Conservation (phyloP, 2,888 invertebrate genomes). For the Abrostola tripartita region DNA sequence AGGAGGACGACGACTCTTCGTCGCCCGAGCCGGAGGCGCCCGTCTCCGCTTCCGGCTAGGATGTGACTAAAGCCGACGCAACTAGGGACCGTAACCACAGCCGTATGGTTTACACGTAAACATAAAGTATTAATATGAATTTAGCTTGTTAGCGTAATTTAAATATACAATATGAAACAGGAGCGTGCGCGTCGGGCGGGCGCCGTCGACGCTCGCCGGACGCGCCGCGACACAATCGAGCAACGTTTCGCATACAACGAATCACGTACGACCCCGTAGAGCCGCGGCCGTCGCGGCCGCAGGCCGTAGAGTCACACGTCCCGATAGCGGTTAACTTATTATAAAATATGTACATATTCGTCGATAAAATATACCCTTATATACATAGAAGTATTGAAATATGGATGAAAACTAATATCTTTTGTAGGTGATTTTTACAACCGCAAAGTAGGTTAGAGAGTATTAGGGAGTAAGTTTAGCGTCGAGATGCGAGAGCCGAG, state of each 20-base stretch:
- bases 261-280: slow-evolving; percentile 86
- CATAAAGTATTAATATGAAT: slow-evolving; percentile 87
- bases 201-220: slow-evolving; percentile 66
- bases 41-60: slow-evolving; percentile 67
- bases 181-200: slow-evolving; percentile 66
- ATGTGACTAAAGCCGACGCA: slow-evolving; percentile 63
- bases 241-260: slow-evolving; percentile 89
- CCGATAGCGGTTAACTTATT: slow-evolving; percentile 78
- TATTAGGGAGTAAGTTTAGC: slow-evolving; percentile 82
- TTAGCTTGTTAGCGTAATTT: slow-evolving; percentile 84
- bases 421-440: slow-evolving; percentile 89
- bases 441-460: slow-evolving; percentile 86
- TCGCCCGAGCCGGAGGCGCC: slow-evolving; percentile 64
- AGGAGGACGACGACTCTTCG: slow-evolving; percentile 79
- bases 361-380: slow-evolving; percentile 87
- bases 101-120: slow-evolving; percentile 80
- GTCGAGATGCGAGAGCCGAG: slow-evolving; percentile 82
- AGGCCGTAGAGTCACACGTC: slow-evolving; percentile 84
- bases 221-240: slow-evolving; percentile 78
- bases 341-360: slow-evolving; percentile 81
- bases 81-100: slow-evolving; percentile 83
- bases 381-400: slow-evolving; percentile 86
- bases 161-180: slow-evolving; percentile 81
- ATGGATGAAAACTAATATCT: slow-evolving; percentile 88
- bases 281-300: slow-evolving; percentile 73